Conservation (phyloP, 2,888 invertebrate genomes). For the Leistus spinibarbis region DNA sequence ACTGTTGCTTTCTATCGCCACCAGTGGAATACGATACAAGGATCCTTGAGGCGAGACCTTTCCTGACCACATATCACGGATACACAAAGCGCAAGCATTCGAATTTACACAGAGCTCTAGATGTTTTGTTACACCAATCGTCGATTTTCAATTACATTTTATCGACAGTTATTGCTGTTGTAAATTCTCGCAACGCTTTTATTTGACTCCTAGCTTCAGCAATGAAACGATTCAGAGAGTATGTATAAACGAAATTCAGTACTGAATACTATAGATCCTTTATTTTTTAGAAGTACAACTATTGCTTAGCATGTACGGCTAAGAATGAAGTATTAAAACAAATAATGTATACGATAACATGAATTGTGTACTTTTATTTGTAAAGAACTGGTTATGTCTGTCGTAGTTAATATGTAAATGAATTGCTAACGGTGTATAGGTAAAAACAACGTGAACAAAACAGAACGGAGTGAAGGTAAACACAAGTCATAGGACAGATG, state of each 20-base stretch:
- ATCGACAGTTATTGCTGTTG: constrained; percentile 11
- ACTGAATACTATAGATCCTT: neutral
- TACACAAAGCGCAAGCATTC: neutral
- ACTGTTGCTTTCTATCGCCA: no score
- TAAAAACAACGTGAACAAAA: neutral
- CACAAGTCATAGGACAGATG: constrained; percentile 3
- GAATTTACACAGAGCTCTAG: neutral
- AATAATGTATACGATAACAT: neutral
- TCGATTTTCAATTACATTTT: constrained; percentile 4
- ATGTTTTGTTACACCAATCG: neutral
- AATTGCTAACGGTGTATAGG: neutral
- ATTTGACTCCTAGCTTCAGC: no score
- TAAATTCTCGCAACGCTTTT: neutral
- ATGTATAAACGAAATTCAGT: neutral
- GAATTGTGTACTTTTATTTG: neutral
- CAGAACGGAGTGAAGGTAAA: neutral
- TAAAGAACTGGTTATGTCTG: no score
- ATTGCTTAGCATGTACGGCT: no score
- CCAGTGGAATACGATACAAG: neutral
- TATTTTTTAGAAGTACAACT: neutral
- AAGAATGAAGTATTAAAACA: no score
- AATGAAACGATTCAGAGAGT: neutral
- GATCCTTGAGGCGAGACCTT: neutral
- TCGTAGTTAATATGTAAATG: neutral
- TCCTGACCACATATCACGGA: neutral